Percentiles rank a stretch among this genome's conserved stretches.
These are phyloP conservation scores for Epizoanthus illoricatus DNA, from an alignment of 92 coral and sea anemone species.

Conservation along the genomic window DNA sequence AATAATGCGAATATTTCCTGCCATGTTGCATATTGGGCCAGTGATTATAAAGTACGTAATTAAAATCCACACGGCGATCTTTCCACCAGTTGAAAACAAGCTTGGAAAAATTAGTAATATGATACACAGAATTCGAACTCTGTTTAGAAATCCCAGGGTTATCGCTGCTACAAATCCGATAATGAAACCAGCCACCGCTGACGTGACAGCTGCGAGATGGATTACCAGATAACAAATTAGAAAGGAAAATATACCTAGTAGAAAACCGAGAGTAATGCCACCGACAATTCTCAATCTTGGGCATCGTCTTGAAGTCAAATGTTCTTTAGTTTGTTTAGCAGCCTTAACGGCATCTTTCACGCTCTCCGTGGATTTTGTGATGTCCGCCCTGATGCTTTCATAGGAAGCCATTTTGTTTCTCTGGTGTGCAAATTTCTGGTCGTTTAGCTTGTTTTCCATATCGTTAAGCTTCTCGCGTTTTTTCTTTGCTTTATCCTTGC, in stretches of 20 bases:
- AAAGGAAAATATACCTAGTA: slow-evolving; percentile 78
- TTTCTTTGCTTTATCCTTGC: slow-evolving; percentile 51
- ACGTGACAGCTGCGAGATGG: slow-evolving; percentile 51
- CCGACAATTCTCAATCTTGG: slow-evolving; percentile 77
- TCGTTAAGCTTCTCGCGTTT: slow-evolving; percentile 36
- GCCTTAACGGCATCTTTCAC: slow-evolving; percentile 76
- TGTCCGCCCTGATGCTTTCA: slow-evolving; percentile 70
- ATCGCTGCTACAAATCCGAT: slow-evolving; percentile 70
- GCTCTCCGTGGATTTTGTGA: slow-evolving; percentile 71
- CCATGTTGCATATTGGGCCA: slow-evolving; percentile 92
- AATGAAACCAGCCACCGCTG: slow-evolving; percentile 71
- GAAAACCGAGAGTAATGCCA: slow-evolving; percentile 71
- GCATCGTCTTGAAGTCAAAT: slow-evolving; percentile 66
- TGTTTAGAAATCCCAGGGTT: slow-evolving; percentile 81
- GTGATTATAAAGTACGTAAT: slow-evolving; percentile 76
- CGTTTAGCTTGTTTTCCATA: slow-evolving; percentile 62
- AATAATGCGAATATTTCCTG: slow-evolving; percentile 70
- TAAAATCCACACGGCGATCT: slow-evolving; percentile 78
- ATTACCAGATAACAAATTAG: slow-evolving; percentile 68
- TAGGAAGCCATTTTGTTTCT: slow-evolving; percentile 82
- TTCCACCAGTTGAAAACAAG: slow-evolving; percentile 79
- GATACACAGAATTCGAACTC: slow-evolving; percentile 74
- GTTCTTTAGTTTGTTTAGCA: slow-evolving; percentile 67
- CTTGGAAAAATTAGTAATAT: slow-evolving; percentile 83
- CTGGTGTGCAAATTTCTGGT: slow-evolving; percentile 59